A percentile compares a stretch with the other conserved stretches of the same genome.
These are phyloP conservation scores for Latheticus oryzae DNA, from an alignment of 2,888 invertebrate species.

Conservation along the genomic window DNA sequence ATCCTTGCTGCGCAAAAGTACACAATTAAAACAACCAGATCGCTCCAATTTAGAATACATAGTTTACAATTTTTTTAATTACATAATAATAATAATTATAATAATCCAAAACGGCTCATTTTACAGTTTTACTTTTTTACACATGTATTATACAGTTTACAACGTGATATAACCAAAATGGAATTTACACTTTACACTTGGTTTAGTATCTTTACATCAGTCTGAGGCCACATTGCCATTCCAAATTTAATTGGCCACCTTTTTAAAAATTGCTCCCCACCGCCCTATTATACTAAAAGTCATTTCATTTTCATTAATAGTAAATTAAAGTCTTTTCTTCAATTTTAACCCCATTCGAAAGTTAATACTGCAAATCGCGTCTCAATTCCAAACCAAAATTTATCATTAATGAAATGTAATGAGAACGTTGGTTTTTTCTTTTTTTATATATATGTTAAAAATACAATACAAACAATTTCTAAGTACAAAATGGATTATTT, in stretches of 20 bases:
- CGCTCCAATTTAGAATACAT: conserved; percentile 48
- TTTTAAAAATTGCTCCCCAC: conserved; percentile 57
- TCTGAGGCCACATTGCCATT: conserved; percentile 63
- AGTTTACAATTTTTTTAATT: conserved; percentile 59
- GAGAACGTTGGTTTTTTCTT: conserved; percentile 14
- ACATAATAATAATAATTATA: too few species aligned
- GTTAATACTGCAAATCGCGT: conserved; percentile 30
- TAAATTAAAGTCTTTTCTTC: conserved; percentile 2
- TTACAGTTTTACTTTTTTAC: conserved; percentile 64
- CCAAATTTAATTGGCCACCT: conserved; percentile 58
- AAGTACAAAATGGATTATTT: conserved; percentile 61
- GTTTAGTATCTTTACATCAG: conserved; percentile 67
- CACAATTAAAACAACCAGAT: conserved; percentile 46
- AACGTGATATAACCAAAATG: conserved; percentile 63
- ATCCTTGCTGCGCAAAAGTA: conserved; percentile 44
- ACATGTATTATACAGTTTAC: conserved; percentile 66
- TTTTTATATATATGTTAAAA: conserved; percentile 37
- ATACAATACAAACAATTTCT: conserved; percentile 58
- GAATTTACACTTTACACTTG: conserved; percentile 67
- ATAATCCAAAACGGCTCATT: conserved; percentile 64
- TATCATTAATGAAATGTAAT: conserved; percentile 15
- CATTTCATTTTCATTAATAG: conserved; percentile 21
- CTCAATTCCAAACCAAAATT: conserved; percentile 14
- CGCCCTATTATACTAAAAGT: conserved; percentile 46
- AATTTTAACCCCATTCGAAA: conserved; percentile 3